Conservation (phyloP, 2,888 invertebrate species). For the Linyphia triangularis region DNA sequence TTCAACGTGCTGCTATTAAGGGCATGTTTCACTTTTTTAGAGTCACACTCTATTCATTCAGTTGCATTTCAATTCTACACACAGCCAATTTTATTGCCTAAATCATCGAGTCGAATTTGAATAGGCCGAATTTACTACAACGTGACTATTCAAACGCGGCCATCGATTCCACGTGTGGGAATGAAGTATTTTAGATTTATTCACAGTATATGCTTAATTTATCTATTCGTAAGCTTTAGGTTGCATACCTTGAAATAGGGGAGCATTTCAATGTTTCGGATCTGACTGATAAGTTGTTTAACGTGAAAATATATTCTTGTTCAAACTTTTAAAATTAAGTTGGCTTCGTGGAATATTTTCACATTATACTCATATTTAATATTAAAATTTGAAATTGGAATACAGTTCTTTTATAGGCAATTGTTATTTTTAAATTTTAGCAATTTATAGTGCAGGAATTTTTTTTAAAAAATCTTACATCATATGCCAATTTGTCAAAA, state of each 20-base stretch:
- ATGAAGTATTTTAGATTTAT: conserved; percentile 29
- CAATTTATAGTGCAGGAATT: too few species aligned
- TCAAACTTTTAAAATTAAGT: too few species aligned
- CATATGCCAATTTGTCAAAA: too few species aligned
- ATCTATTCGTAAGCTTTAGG: neutral
- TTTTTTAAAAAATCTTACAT: too few species aligned
- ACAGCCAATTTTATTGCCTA: neutral
- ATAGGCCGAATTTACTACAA: conserved; percentile 15
- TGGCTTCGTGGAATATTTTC: too few species aligned
- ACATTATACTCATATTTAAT: too few species aligned
- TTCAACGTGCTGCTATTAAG: conserved; percentile 15
- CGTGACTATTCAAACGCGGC: neutral
- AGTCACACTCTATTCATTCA: conserved; percentile 3
- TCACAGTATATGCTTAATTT: neutral
- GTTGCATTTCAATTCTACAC: neutral
- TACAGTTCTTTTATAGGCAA: too few species aligned
- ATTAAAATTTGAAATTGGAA: too few species aligned
- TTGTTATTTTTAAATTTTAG: too few species aligned
- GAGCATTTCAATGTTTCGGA: neutral
- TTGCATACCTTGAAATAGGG: too few species aligned
- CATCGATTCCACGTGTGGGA: neutral
- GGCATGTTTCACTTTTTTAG: neutral
- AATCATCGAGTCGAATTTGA: neutral
- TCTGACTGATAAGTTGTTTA: too few species aligned
- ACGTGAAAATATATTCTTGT: too few species aligned